phyloP scores from a whole-genome alignment of 2,113 vertebrate species.

The Clupea harengus region DNA sequence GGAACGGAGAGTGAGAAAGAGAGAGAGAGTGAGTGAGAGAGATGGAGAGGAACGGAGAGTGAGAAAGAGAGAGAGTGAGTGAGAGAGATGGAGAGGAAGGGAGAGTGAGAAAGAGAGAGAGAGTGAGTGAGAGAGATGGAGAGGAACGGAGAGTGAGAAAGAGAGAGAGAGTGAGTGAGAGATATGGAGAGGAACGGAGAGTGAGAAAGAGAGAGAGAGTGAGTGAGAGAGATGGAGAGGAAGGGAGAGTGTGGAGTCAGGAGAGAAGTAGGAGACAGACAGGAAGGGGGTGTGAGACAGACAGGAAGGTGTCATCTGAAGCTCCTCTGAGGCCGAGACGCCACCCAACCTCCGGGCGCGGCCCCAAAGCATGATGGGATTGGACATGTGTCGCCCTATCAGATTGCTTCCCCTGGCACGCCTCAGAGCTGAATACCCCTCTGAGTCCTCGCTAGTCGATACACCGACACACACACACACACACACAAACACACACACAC shows the following conservation, averaged over 20 bases:
- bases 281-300: too few species aligned
- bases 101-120: not conserved
- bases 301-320: too few species aligned
- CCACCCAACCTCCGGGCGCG: not conserved
- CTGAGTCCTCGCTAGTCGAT: too few species aligned
- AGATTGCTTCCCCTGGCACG: not conserved
- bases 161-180: constrained; percentile 39
- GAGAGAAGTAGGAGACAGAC: too few species aligned
- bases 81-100: constrained; percentile 23
- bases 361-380: too few species aligned
- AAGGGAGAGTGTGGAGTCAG: too few species aligned
- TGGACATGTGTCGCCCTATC: too few species aligned
- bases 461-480: too few species aligned
- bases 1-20: not conserved
- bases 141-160: not conserved
- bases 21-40: constrained; percentile 1
- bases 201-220: not conserved
- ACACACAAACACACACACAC: too few species aligned
- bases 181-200: constrained; percentile 41
- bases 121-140: not conserved
- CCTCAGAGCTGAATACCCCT: not conserved
- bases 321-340: too few species aligned
- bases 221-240: too few species aligned
- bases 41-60: constrained; percentile 13
- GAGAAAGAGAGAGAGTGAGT: not conserved